Conservation (phyloP, 2,113 vertebrate genomes). For the Notarius lentiginosus region DNA sequence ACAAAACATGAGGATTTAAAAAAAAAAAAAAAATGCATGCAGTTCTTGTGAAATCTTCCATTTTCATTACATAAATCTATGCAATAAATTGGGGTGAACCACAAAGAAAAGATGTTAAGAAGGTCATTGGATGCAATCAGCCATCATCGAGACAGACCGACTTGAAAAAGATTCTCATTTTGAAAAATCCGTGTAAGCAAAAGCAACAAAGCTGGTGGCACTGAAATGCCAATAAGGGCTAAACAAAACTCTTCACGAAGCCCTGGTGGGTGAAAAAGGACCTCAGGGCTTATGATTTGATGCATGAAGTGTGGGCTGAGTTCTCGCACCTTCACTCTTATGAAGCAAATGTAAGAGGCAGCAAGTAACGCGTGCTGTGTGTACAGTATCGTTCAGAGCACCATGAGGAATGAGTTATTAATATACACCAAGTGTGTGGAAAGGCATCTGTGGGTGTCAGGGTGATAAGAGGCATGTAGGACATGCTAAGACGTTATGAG, state of each 20-base stretch:
- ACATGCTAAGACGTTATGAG: slow-evolving; percentile 21
- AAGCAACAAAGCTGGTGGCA: neutral
- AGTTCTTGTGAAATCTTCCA: too few relatives aligned
- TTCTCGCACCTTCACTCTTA: neutral
- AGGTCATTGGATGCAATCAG: neutral
- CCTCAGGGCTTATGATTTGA: neutral
- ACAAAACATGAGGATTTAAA: too few relatives aligned
- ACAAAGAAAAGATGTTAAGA: neutral
- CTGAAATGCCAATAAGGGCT: neutral
- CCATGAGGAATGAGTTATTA: neutral
- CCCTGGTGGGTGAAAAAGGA: neutral
- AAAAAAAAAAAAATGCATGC: too few relatives aligned
- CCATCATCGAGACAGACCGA: neutral
- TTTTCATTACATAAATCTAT: too few relatives aligned
- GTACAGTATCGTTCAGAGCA: neutral
- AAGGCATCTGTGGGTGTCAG: slow-evolving; percentile 1
- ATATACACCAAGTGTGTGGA: neutral
- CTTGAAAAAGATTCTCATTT: neutral
- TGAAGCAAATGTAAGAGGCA: neutral
- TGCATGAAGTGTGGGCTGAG: slow-evolving; percentile 1
- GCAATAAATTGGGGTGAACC: too few relatives aligned
- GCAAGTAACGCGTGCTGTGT: neutral
- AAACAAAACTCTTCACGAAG: neutral
- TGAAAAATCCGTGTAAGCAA: neutral
- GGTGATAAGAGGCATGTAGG: slow-evolving; percentile 24